Base-by-base conservation (phyloP, 2,797 vertebrate species). In the Limnodromus scolopaceus region DNA sequence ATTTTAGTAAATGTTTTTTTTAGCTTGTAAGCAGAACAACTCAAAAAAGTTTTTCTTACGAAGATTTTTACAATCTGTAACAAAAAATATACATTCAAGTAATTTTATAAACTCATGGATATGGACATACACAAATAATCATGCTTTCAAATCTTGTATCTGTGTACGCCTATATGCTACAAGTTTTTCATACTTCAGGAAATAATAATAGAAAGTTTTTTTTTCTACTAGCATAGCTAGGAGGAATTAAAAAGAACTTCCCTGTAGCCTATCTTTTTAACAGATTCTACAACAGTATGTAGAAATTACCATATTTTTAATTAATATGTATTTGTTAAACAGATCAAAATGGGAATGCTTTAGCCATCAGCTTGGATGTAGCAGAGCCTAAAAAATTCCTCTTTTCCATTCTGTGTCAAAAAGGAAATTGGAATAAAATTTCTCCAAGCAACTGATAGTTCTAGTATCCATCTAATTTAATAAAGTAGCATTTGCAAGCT, bases 301-400 rank as follows among this genome's bases (percentile, higher is more conserved):
- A 84, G 36, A 43, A 96, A 94, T 82, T 81, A 94, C 64, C 86
- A 80, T 82, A 76, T 83, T 97, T 97, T 85, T 95, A 95, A 93
- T 96, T 95, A 96, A 91, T 76, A 85, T 87, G 41, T 65, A 87
- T 93, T 97, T 97, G 75, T 97, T 96, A 92, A 93, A 85, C 65
- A 86, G 86, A 96, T 98, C 93, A 96, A 95, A 96, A 96, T 92
- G 72, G 63, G 77, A 96, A 92, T 95, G 81, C 38, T 97, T 89
- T 86, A 54, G 34, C 89, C 65, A 94, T 92, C 90, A 96, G 57
- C 71, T 81, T 96, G 61, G 57, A 60, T 93, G 86, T 92, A 95
- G 54, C 63, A 88, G 64, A 96, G 25, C 38, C 60, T 87, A 79
- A 89, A 93, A 96, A 92, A 58, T 72, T 55, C 32, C 39, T 68